Evolutionary conservation across 2,113 vertebrate species (phyloP), one percentile per base, ranked within the genome.

Genomic region (Odontesthes bonariensis): DNA sequence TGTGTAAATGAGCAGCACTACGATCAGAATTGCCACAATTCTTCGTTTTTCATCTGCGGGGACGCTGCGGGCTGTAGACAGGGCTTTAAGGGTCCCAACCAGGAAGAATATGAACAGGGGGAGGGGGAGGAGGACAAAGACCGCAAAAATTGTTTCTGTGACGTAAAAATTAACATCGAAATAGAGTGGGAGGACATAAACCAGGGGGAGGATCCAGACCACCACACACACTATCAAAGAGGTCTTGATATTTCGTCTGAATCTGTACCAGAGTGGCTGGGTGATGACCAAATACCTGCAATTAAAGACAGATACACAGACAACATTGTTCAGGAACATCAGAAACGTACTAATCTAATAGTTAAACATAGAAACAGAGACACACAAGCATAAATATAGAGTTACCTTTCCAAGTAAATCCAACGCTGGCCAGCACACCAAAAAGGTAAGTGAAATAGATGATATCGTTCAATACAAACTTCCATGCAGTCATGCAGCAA

Each of bases 61-160:
- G 27, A 27, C 27, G 27, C 27, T 27, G 27, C 27, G 27, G 27
- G 27, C 27, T 27, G 27, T 3, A 27, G 27, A 27, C 27, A 27
- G 27, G 27, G 27, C 27, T 27, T 27, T 27, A 27, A 27, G 27
- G 27, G 27, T 27, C 27, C 27, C 27, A 27, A 27, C 27, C 27
- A 27, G 27, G 27, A 27, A 27, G 27, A 27, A 27, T 1, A 77
- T 56, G 12, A 77, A 2, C n/a, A 77, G 17, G 3, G 75, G 75
- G 40, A 70, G 0, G 9, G 75, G 67, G 32, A 70, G 8, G 9
- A 70, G 33, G 44, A 70, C 2, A 12, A 19, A 19, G 13, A 52
- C 0, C 0, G 0, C 6, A 0, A 2, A 12, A 8, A 77, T 27
- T 2, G 0, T n/a, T 1, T 0, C 0, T 23, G 0, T 0, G 0